A percentile compares a stretch with the other conserved stretches of the same genome.
Evolutionary conservation across 2,113 vertebrate species (phyloP).

Genomic region (Antigone vipio): DNA sequence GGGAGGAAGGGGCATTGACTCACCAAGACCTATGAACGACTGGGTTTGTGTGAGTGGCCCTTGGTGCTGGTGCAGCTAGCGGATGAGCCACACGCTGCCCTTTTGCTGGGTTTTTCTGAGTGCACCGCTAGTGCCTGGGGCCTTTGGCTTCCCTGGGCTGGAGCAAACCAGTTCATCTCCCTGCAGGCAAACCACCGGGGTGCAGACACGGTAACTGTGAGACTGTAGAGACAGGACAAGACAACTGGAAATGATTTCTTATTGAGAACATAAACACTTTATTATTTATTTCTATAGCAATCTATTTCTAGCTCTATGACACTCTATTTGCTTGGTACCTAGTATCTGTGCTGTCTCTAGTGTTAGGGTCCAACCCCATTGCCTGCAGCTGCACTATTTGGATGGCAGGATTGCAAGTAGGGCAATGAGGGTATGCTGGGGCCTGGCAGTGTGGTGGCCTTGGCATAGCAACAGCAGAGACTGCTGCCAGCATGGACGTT

Average conservation of each 20-base stretch:
- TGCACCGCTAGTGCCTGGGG: accelerated
- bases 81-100: background rate
- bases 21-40: background rate
- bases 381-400: background rate
- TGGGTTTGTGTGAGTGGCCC: background rate
- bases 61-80: background rate
- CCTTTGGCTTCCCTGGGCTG: background rate
- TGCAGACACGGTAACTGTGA: background rate
- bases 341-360: background rate
- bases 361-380: background rate
- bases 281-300: background rate
- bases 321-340: background rate
- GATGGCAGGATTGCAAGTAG: background rate
- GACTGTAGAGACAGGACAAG: background rate
- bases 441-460: background rate
- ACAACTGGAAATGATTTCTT: background rate
- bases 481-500: background rate
- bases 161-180: background rate
- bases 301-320: background rate
- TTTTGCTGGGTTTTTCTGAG: background rate
- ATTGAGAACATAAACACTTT: background rate
- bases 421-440: background rate
- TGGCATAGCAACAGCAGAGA: background rate
- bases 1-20: background rate
- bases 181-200: accelerated